phyloP scores from a whole-genome alignment of 2,113 vertebrate genomes.

The Lagopus muta region DNA sequence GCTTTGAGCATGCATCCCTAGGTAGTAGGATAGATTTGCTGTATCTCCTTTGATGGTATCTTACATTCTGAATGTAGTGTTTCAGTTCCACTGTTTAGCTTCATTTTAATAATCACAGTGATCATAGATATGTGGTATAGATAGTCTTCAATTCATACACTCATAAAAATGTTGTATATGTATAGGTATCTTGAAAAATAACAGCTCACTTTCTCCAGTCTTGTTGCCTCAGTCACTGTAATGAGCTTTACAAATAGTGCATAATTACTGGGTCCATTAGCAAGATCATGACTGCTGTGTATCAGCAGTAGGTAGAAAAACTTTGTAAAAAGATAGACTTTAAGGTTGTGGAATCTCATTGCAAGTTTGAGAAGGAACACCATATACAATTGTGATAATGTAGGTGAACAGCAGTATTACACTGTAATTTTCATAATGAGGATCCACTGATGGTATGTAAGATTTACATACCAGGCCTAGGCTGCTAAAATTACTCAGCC shows the following conservation, averaged over 20 bases:
- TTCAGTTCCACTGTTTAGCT: not conserved
- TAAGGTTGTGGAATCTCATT: not conserved
- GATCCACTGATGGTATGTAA: not conserved
- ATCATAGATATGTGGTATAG: not conserved
- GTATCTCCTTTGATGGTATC: not conserved
- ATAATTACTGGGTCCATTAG: not conserved
- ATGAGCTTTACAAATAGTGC: not conserved
- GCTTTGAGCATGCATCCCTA: not conserved
- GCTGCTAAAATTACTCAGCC: not conserved
- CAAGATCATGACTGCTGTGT: not conserved
- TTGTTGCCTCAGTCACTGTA: not conserved
- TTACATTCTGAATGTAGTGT: not conserved
- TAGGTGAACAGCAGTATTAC: not conserved
- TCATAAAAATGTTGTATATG: accelerated
- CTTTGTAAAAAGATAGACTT: not conserved
- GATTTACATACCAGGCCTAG: accelerated
- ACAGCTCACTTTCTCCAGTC: not conserved
- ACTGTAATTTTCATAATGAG: not conserved
- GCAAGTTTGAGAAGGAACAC: not conserved
- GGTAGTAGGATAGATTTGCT: not conserved
- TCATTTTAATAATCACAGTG: not conserved
- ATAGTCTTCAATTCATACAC: not conserved
- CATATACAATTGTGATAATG: not conserved
- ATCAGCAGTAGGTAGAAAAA: not conserved
- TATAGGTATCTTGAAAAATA: not conserved